Percentiles rank a stretch among this genome's conserved stretches.
phyloP scores from a whole-genome alignment of 2,797 vertebrate species.

The Lepus oiostolus region DNA sequence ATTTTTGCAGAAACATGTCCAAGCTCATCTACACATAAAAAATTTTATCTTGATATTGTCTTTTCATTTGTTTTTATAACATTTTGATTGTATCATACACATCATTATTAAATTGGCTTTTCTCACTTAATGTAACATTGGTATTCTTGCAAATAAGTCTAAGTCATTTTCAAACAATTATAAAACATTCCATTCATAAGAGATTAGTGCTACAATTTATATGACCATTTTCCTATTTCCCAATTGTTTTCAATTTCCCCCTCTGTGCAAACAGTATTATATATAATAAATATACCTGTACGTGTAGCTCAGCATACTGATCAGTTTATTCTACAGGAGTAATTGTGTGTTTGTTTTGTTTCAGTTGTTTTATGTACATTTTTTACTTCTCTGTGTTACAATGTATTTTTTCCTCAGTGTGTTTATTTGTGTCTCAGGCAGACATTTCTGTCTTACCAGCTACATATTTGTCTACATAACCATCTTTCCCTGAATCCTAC shows the following conservation, averaged over 20 bases:
- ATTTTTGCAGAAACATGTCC: not conserved
- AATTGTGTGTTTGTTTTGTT: not conserved
- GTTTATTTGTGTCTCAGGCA: not conserved
- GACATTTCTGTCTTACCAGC: not conserved
- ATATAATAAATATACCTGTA: no score
- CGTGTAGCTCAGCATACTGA: no score
- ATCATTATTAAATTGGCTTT: not conserved
- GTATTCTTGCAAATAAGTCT: not conserved
- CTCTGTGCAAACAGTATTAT: no score
- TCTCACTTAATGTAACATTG: not conserved
- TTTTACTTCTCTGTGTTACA: not conserved
- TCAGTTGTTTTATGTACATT: not conserved
- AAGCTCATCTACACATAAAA: not conserved
- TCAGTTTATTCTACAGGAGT: no score
- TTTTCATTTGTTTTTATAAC: not conserved
- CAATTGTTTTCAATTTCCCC: not conserved
- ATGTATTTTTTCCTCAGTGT: not conserved
- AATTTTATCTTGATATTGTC: not conserved
- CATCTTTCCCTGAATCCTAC: not conserved
- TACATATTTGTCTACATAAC: not conserved
- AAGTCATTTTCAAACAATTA: not conserved
- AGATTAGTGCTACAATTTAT: not conserved
- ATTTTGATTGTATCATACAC: not conserved
- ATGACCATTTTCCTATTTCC: not conserved
- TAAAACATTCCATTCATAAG: not conserved